Evolutionary conservation across 2,113 vertebrate species (phyloP), one percentile per base, ranked within the genome.

Genomic region (Gavia stellata): DNA sequence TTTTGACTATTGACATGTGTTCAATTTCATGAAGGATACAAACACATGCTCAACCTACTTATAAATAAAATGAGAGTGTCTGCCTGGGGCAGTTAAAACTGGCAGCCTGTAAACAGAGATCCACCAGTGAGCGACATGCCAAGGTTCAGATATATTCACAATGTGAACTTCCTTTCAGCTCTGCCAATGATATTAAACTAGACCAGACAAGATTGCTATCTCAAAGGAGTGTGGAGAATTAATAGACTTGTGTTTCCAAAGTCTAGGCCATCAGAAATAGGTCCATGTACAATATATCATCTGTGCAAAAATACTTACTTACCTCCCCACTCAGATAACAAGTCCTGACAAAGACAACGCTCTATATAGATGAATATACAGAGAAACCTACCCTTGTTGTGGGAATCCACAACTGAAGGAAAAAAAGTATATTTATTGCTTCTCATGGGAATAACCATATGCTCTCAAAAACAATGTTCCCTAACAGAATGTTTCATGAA

Each of bases 171-270:
- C 96, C 94, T 92, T 93, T 84, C 82, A 87, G 97, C 68, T 86
- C 75, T 95, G 94, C 95, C 97, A 96, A 94, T 58, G 86, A 77
- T 68, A 94, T n/a, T 94, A 94, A 95, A 97, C 71, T 21, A 95
- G 92, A 78, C 85, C 90, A 97, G 96, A 95, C 94, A 90, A 96
- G 96, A 97, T 82, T 78, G 66, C 77, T 93, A 94, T 96, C 95
- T 96, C 79, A 88, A 81, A 97, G 75, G 77, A 94, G 74, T 14
- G 61, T 45, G 79, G 80, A 90, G 91, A 96, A 94, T 90, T 95
- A 95, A 97, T 42, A 96, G 94, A 86, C 77, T 94, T 56, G 42
- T 85, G 70, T 89, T 97, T 92, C 91, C 93, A 94, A 86, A 86
- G 66, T n/a, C 91, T 50, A 53, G 61, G 82, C 73, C 77, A 79